phyloP scores from a whole-genome alignment of 2,888 invertebrate genomes.

The Spatulosminthurus flaviceps region DNA sequence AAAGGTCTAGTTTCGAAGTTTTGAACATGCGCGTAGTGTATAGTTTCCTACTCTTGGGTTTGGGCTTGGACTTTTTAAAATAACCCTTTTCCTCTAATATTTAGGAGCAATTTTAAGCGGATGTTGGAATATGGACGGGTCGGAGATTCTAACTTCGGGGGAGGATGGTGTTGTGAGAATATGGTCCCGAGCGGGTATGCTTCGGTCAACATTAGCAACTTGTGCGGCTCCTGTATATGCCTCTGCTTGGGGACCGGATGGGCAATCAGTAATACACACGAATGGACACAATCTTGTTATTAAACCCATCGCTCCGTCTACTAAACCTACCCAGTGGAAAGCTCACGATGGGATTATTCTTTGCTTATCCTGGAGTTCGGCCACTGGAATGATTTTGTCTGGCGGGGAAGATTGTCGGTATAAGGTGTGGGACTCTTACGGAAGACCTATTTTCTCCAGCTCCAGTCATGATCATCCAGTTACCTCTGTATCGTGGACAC shows the following conservation, averaged over 20 bases:
- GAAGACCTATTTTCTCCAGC: conserved; percentile 87
- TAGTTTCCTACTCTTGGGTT: too few relatives aligned
- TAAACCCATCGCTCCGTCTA: conserved; percentile 70
- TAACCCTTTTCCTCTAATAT: too few relatives aligned
- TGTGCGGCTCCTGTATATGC: conserved; percentile 84
- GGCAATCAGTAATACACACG: conserved; percentile 71
- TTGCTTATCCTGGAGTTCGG: conserved; percentile 72
- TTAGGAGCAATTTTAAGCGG: conserved; percentile 84
- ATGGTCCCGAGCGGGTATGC: conserved; percentile 95
- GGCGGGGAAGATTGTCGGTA: conserved; percentile 81
- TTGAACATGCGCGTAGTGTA: too few relatives aligned
- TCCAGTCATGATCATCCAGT: conserved; percentile 88
- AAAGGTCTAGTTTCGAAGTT: too few relatives aligned
- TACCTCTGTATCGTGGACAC: conserved; percentile 89
- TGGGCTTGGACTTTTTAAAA: too few relatives aligned
- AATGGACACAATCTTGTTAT: conserved; percentile 71
- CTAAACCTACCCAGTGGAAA: conserved; percentile 77
- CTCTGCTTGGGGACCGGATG: conserved; percentile 78
- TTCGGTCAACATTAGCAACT: conserved; percentile 88
- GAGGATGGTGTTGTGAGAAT: conserved; percentile 97
- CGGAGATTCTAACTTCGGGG: conserved; percentile 94
- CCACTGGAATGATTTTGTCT: conserved; percentile 71
- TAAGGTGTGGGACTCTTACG: conserved; percentile 93
- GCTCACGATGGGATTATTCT: conserved; percentile 95
- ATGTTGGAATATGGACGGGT: conserved; percentile 94